phyloP scores from a whole-genome alignment of 1,140 invertebrate genomes.

The Phocides pigmalion region DNA sequence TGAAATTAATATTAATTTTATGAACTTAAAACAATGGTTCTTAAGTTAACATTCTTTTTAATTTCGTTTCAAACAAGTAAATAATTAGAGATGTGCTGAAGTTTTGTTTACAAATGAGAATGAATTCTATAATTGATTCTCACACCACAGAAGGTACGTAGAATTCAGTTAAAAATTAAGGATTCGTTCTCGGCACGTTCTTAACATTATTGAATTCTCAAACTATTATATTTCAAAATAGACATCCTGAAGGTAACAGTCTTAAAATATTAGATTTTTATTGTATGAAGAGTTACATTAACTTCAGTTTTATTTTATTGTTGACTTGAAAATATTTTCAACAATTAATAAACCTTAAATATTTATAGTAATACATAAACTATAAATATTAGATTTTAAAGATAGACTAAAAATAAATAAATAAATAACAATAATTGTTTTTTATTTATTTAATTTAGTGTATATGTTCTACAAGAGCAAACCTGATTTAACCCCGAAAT shows the following conservation, averaged over 20 bases:
- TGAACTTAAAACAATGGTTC: too few species aligned
- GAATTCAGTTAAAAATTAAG: constrained; percentile 41
- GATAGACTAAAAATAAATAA: too few species aligned
- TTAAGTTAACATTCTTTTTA: background rate
- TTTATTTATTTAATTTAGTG: too few species aligned
- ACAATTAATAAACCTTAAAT: too few species aligned
- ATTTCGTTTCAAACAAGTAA: background rate
- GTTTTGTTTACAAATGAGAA: constrained; percentile 44
- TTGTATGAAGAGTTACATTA: too few species aligned
- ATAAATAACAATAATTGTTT: too few species aligned
- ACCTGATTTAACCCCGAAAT: too few species aligned
- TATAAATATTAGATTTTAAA: too few species aligned
- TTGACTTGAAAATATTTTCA: too few species aligned
- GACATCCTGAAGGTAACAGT: background rate
- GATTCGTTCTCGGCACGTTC: constrained; percentile 34
- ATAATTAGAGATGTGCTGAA: constrained; percentile 5
- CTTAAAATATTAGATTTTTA: background rate
- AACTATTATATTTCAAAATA: constrained; percentile 25
- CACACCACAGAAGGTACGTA: constrained; percentile 34
- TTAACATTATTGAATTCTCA: constrained; percentile 44
- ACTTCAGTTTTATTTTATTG: background rate
- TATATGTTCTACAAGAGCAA: too few species aligned
- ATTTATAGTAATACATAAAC: too few species aligned
- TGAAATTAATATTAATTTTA: too few species aligned
- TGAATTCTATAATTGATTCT: constrained; percentile 2